Base-by-base conservation (phyloP, 2,797 vertebrate species). In the Lepilemur ruficaudatus region DNA sequence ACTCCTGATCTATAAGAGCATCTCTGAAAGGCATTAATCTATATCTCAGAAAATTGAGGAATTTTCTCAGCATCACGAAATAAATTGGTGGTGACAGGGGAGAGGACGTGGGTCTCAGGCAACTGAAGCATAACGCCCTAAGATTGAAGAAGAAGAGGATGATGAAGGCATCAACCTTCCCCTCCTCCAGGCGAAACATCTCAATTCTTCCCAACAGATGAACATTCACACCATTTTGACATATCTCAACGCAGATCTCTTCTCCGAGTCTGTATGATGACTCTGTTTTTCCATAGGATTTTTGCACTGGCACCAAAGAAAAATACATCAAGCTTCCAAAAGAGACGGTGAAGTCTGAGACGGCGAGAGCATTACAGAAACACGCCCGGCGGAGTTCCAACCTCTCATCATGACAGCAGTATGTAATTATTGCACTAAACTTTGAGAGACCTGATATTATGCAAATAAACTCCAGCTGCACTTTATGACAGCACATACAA, bases 401-500 rank as follows among this genome's bases (percentile, higher is more conserved):
- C 86, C 63, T 48, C 79, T 72, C 94, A 70, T 93, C 59, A 12
- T 88, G 90, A 96, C 92, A 97, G 95, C 93, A 95, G 93, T 92
- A 93, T 95, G 89, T 95, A 97, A 97, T 98, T 96, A 97, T 70
- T 93, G 92, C 7, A 20, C 81, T 91, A 89, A 95, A 96, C 93
- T 93, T 89, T 94, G 91, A 95, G 98, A 97, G 97, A 97, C 65
- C 63, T 86, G 78, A 97, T 95, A 94, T 88, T 94, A 96, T 97
- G 95, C 96, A 97, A 98, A 98, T 90, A 93, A 92, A 97, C 82
- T 89, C 94, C 98, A 98, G 97, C 93, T 97, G 96, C 50, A 94
- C 78, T 97, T 96, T 94, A 91, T 96, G 93, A 97, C 69, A 75
- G 85, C 32, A 35, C 59, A 93, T 88, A 95, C 78, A 97, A 85